Conservation (phyloP, 2,113 vertebrate genomes). For the Grammomys dolichurus region DNA sequence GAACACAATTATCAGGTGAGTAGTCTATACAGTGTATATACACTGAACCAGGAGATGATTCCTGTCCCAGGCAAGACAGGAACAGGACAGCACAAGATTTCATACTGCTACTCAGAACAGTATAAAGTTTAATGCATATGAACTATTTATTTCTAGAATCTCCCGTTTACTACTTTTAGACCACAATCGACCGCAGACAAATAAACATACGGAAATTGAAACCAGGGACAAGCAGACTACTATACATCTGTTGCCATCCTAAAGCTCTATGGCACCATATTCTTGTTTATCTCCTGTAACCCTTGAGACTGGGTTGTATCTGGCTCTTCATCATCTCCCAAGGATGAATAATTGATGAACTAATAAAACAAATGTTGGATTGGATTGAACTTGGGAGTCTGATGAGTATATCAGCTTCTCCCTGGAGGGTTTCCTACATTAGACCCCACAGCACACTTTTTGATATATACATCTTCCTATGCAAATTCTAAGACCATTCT, state of each 20-base stretch:
- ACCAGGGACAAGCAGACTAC: too few species aligned
- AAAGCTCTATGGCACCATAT: fast-evolving
- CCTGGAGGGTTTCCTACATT: background rate
- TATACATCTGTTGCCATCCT: fast-evolving
- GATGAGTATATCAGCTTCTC: background rate
- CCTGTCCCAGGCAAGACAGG: background rate
- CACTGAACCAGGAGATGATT: background rate
- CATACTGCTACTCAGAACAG: background rate
- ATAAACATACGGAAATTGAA: background rate
- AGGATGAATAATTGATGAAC: background rate
- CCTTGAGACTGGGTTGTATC: background rate
- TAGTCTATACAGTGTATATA: background rate
- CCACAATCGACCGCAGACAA: background rate
- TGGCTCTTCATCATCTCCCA: background rate
- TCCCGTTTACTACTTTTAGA: background rate
- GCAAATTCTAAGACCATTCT: background rate
- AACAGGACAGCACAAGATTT: background rate
- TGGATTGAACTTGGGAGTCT: background rate
- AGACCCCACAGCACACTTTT: background rate
- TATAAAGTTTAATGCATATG: background rate
- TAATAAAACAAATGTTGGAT: background rate
- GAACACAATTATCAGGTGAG: background rate
- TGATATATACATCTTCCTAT: background rate
- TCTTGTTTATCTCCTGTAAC: background rate
- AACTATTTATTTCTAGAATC: background rate